phyloP scores from a whole-genome alignment of 1,140 invertebrate genomes.

The Bombus affinis region DNA sequence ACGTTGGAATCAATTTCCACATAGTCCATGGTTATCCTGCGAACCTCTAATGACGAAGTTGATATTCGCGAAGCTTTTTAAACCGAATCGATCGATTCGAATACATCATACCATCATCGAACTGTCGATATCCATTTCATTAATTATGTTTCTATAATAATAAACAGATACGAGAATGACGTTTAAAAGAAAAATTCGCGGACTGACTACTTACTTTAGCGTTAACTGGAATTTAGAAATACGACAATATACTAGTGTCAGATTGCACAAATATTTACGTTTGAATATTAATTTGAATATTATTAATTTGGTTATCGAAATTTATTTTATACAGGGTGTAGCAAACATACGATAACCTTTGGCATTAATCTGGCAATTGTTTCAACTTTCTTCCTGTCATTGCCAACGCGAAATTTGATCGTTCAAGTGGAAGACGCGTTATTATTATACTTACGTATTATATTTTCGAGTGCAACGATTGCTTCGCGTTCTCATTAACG shows the following conservation, averaged over 20 bases:
- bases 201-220: no score
- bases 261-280: no score
- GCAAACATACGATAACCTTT: background rate
- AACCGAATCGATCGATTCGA: background rate
- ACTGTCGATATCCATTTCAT: background rate
- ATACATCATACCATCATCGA: background rate
- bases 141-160: no score
- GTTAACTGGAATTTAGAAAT: no score
- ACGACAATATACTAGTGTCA: no score
- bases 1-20: constrained; percentile 18
- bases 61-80: background rate
- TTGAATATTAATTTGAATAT: no score
- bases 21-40: background rate
- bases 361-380: background rate
- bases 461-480: background rate
- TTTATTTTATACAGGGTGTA: no score
- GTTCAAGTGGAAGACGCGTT: background rate
- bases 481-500: constrained; percentile 49
- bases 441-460: constrained; percentile 31
- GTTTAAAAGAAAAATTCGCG: no score
- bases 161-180: no score
- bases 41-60: background rate
- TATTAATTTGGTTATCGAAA: no score
- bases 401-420: background rate
- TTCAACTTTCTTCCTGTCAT: background rate